Base-by-base conservation (phyloP, 2,888 invertebrate genomes). In the Leptinotarsa peninsularis region DNA sequence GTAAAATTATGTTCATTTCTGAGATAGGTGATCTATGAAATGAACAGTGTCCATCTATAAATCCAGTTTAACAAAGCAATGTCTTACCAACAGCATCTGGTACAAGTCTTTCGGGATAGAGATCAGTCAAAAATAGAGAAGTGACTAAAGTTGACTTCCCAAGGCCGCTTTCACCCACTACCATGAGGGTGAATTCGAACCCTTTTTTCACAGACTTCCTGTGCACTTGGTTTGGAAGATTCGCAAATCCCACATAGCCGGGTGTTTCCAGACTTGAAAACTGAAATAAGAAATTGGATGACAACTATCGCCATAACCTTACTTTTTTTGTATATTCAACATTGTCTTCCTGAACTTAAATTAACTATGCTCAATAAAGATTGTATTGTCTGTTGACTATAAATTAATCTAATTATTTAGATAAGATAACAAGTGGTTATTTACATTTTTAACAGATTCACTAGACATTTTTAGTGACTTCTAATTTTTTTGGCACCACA, bases 101-200 rank as follows among this genome's bases (percentile, higher is more conserved):
- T 83, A 97, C 94, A 69, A 95, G 92, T 87, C 98, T 91, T 89
- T 98, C 98, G 52, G 97, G 97, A 89, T 98, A 98, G 75, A 98
- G 90, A 88, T 98, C 98, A 58, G 97, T 98, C 75, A 98, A 90
- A 88, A 98, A 98, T 74, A 98, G 90, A 78, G 97, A 97, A 89
- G 98, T 98, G 69, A 98, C 97, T 67, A 98, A 90, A 0, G 98
- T 98, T 0, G 98, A 98, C 90, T 98, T 98, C 52, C 98, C 98
- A 56, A 98, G 90, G 0, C 98, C 97, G 82, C 94, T 94, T 85
- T 96, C 95, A 2, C 88, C 88, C 7, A 88, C 98, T 73, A 98
- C 98, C 98, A 98, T 98, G 15, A 98, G 90, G 0, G 98, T 98
- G 87, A 98, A 98, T 89, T 98, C 98, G 87, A 98, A 98, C 27